Evolutionary conservation across 2,888 invertebrate genomes (phyloP).

Genomic region (Rhagophthalmus giganteus): DNA sequence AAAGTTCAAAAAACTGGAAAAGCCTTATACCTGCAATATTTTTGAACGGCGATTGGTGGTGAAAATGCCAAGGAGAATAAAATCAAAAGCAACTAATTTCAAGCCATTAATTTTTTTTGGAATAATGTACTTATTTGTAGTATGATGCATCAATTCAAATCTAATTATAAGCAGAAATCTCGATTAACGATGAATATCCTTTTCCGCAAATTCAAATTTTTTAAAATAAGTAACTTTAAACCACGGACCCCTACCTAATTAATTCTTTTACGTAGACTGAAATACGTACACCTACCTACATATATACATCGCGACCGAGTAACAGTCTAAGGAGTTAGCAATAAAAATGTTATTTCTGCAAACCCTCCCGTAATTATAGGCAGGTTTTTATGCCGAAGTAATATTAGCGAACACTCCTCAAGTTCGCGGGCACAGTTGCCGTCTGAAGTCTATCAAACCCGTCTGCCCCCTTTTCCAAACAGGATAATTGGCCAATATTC

Average conservation of each 20-base stretch:
- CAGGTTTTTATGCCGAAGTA: slow-evolving; percentile 31
- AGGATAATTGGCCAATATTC: slow-evolving; percentile 16
- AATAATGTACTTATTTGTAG: no score
- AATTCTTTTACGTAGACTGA: background rate
- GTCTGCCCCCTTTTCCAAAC: slow-evolving; percentile 16
- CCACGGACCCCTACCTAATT: background rate
- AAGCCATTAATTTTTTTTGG: no score
- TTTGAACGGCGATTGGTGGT: no score
- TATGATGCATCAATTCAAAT: no score
- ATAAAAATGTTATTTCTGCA: slow-evolving; percentile 35
- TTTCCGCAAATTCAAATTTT: no score
- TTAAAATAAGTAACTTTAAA: background rate
- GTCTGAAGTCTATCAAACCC: slow-evolving; percentile 8
- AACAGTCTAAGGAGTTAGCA: slow-evolving; percentile 23
- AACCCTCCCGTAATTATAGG: slow-evolving; percentile 33
- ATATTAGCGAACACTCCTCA: slow-evolving; percentile 34
- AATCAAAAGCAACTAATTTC: no score
- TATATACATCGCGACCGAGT: background rate
- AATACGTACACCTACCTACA: no score
- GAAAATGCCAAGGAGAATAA: no score
- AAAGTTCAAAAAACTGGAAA: no score
- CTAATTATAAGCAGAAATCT: no score
- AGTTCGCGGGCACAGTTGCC: slow-evolving; percentile 25
- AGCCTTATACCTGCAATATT: no score
- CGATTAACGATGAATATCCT: no score